A percentile compares a stretch with the other conserved stretches of the same genome.
These are phyloP conservation scores for Cordylochernes scorpioides DNA, from an alignment of 2,888 invertebrate genomes.

Conservation along the genomic window DNA sequence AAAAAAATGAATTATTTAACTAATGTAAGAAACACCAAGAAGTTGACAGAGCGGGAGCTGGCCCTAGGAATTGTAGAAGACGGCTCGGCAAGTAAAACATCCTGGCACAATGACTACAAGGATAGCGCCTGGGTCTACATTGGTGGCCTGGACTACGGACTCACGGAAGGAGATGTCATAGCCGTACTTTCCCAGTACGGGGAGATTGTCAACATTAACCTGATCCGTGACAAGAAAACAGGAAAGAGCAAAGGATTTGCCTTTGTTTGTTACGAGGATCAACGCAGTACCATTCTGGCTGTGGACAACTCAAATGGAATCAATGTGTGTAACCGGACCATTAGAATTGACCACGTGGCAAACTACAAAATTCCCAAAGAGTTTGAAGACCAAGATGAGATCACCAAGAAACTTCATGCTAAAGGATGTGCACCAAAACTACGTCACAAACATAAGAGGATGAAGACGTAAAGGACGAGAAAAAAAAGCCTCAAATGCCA, in stretches of 20 bases:
- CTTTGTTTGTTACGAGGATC: constrained; percentile 96
- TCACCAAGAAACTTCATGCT: too few species aligned
- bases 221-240: constrained; percentile 66
- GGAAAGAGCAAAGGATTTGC: constrained; percentile 87
- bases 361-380: constrained; percentile 81
- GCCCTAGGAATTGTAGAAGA: constrained; percentile 31
- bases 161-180: constrained; percentile 78
- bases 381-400: too few species aligned
- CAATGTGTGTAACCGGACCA: constrained; percentile 43
- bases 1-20: too few species aligned
- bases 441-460: too few species aligned
- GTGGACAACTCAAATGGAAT: constrained; percentile 95
- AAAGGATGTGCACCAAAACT: too few species aligned
- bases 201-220: constrained; percentile 81
- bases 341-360: constrained; percentile 84
- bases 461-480: too few species aligned
- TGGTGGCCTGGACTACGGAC: constrained; percentile 73
- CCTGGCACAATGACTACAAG: constrained; percentile 74
- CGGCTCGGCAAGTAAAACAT: constrained; percentile 45
- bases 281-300: constrained; percentile 72
- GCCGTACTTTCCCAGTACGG: constrained; percentile 91
- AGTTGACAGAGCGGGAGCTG: constrained; percentile 73
- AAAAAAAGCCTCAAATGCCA: too few species aligned
- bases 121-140: constrained; percentile 91
- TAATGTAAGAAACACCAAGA: constrained; percentile 75